Conservation (phyloP, 2,113 vertebrate genomes). For the Hiodon alosoides region DNA sequence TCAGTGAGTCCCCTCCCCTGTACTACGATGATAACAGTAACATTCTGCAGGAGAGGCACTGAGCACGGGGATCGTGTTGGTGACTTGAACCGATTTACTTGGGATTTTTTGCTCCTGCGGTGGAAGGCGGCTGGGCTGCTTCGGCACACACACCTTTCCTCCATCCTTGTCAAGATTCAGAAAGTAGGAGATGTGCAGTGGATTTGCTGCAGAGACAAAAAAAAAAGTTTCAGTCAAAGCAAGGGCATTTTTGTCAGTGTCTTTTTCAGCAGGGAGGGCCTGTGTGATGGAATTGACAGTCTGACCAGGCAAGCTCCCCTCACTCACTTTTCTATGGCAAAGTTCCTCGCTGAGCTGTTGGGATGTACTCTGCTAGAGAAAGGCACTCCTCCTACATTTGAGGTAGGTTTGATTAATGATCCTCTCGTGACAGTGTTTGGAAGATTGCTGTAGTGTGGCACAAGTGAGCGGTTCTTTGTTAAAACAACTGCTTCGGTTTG, state of each 20-base stretch:
- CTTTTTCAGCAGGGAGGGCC: conserved; percentile 5
- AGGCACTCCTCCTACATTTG: conserved; percentile 45
- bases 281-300: not conserved
- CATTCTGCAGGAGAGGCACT: conserved; percentile 47
- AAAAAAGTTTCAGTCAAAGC: not conserved
- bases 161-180: not conserved
- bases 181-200: conserved; percentile 8
- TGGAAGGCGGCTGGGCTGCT: conserved; percentile 1
- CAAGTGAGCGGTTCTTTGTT: conserved; percentile 18
- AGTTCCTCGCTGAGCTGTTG: conserved; percentile 61
- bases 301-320: conserved; percentile 5
- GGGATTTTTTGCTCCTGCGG: not conserved
- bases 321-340: conserved; percentile 55
- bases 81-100: conserved; percentile 26
- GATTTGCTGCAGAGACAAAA: conserved; percentile 17
- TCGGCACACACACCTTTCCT: not conserved
- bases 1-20: conserved; percentile 40
- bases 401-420: conserved; percentile 45
- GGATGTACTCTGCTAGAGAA: conserved; percentile 54
- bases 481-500: conserved; percentile 23
- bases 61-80: conserved; percentile 31
- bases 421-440: conserved; percentile 15
- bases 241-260: conserved; percentile 9
- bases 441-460: conserved; percentile 19
- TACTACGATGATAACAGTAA: conserved; percentile 41